phyloP scores from a whole-genome alignment of 1,140 invertebrate genomes.

The Propsilocerus akamusi region DNA sequence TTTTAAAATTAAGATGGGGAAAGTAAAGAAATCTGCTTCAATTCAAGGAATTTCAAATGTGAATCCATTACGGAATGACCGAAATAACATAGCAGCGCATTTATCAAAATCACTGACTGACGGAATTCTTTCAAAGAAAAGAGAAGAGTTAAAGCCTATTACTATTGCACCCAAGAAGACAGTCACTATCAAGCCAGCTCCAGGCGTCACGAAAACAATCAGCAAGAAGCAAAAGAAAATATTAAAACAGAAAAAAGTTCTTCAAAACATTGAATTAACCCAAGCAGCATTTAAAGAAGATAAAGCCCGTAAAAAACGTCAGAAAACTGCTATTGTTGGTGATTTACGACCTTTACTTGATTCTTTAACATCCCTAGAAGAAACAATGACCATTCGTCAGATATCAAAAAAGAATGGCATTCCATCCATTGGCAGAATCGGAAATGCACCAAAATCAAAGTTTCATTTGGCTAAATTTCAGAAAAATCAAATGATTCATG shows the following conservation, averaged over 20 bases:
- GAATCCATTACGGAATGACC: background rate
- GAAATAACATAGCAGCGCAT: background rate
- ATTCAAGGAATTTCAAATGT: background rate
- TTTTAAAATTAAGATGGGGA: background rate
- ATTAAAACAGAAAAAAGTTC: slow-evolving; percentile 10
- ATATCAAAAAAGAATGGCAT: background rate
- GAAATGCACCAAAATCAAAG: slow-evolving; percentile 9
- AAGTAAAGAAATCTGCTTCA: background rate
- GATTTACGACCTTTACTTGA: slow-evolving; percentile 19
- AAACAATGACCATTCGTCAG: slow-evolving; percentile 11
- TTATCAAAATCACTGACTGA: background rate
- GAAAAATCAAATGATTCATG: slow-evolving; percentile 10
- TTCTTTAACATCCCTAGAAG: slow-evolving; percentile 19
- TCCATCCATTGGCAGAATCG: too few species aligned
- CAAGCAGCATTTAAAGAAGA: slow-evolving; percentile 14
- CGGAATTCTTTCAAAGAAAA: too few species aligned
- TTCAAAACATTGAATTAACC: slow-evolving; percentile 7
- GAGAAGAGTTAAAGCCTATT: too few species aligned
- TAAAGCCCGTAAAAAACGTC: slow-evolving; percentile 11
- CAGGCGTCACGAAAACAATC: background rate
- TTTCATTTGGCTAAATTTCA: slow-evolving; percentile 18
- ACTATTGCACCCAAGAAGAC: too few species aligned
- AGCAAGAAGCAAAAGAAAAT: slow-evolving; percentile 14
- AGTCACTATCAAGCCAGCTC: too few species aligned
- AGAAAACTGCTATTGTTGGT: slow-evolving; percentile 16